phyloP scores from a whole-genome alignment of 1,140 invertebrate species.

The Cotesia typhae region DNA sequence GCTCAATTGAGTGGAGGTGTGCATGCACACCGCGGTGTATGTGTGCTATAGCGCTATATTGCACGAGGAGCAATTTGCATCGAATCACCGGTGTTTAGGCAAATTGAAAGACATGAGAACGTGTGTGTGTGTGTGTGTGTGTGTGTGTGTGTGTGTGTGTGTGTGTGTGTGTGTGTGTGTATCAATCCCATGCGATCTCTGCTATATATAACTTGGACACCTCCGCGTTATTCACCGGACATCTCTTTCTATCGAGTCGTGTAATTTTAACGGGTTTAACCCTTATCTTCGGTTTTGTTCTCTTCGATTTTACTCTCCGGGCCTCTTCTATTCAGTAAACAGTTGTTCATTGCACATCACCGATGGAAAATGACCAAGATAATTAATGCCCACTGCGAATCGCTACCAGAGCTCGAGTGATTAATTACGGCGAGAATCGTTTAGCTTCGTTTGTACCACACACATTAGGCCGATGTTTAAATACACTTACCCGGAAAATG shows the following conservation, averaged over 20 bases:
- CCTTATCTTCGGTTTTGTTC: constrained; percentile 25
- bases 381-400: constrained; percentile 60
- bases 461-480: constrained; percentile 54
- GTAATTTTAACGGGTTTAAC: constrained; percentile 38
- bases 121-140: constrained; percentile 11
- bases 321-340: constrained; percentile 41
- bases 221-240: no score
- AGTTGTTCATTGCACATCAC: constrained; percentile 38
- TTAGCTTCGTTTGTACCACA: constrained; percentile 54
- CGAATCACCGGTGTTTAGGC: constrained; percentile 49
- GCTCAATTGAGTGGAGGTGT: no score
- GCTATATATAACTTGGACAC: no score
- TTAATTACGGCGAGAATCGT: constrained; percentile 50
- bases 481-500: constrained; percentile 25
- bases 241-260: no score
- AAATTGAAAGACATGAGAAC: constrained; percentile 56
- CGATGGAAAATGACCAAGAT: constrained; percentile 56
- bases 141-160: no score
- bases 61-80: constrained; percentile 43
- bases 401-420: constrained; percentile 41
- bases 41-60: background rate
- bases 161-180: constrained; percentile 17
- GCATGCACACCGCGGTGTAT: background rate
- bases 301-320: constrained; percentile 7
- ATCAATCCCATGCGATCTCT: constrained; percentile 56